Conservation (phyloP, 2,797 vertebrate species). For the Sebastes nivosus region DNA sequence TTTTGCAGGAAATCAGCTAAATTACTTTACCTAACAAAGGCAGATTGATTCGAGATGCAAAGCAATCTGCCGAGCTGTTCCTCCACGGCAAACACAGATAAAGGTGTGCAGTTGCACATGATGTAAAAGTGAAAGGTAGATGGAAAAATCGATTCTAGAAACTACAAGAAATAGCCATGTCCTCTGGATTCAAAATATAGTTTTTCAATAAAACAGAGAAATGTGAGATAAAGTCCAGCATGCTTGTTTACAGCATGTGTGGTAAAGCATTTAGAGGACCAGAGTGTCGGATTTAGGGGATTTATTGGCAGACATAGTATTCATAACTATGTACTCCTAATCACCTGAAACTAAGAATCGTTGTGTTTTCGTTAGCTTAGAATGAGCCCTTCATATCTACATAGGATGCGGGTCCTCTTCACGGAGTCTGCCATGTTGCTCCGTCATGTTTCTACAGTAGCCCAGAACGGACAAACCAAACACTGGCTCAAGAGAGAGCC, state of each 20-base stretch:
- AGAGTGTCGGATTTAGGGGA: neutral
- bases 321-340: neutral
- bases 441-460: neutral
- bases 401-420: no score
- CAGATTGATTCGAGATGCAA: conserved; percentile 8
- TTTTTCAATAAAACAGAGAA: neutral
- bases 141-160: neutral
- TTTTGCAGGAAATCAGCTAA: conserved; percentile 6
- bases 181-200: neutral
- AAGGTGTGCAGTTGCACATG: neutral
- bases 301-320: neutral
- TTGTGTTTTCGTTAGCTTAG: neutral
- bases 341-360: neutral
- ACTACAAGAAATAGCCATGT: neutral
- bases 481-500: no score
- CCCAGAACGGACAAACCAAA: neutral
- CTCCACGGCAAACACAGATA: neutral
- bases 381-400: no score
- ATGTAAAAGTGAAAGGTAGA: neutral
- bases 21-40: conserved; percentile 20
- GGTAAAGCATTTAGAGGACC: neutral
- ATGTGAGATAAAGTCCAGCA: neutral
- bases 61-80: conserved; percentile 11
- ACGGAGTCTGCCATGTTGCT: neutral
- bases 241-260: neutral